Evolutionary conservation across 2,113 vertebrate species (phyloP).

Genomic region (Phoxinus phoxinus): DNA sequence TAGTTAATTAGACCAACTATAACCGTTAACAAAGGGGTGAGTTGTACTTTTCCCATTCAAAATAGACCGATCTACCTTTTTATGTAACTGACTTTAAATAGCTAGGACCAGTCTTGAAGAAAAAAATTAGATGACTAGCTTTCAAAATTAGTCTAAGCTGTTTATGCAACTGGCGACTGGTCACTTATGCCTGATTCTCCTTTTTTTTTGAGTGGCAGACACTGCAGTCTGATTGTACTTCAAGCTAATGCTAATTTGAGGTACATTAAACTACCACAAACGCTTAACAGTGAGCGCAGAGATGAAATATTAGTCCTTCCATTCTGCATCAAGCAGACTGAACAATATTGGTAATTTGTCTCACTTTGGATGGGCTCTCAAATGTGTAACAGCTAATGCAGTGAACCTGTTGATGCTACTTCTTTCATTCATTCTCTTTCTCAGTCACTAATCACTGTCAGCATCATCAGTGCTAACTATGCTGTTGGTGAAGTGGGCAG

Average conservation of each 20-base stretch:
- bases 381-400: background rate
- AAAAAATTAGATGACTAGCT: no score
- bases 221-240: background rate
- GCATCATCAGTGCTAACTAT: constrained; percentile 56
- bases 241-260: background rate
- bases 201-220: background rate
- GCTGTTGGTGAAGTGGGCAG: constrained; percentile 31
- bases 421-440: background rate
- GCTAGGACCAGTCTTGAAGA: no score
- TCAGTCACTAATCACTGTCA: constrained; percentile 34
- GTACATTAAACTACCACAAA: background rate
- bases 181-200: background rate
- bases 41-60: no score
- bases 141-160: no score
- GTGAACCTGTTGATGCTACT: background rate
- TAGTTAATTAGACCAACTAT: no score
- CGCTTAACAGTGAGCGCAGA: background rate
- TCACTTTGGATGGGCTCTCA: background rate
- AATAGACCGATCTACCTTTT: no score
- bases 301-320: background rate
- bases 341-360: background rate
- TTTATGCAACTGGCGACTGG: background rate
- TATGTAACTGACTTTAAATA: no score
- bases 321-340: background rate
- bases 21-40: no score